A percentile compares a stretch with the other conserved stretches of the same genome.
These are phyloP conservation scores for Artemisiospiza belli DNA, from an alignment of 2,113 vertebrate species.

Conservation along the genomic window DNA sequence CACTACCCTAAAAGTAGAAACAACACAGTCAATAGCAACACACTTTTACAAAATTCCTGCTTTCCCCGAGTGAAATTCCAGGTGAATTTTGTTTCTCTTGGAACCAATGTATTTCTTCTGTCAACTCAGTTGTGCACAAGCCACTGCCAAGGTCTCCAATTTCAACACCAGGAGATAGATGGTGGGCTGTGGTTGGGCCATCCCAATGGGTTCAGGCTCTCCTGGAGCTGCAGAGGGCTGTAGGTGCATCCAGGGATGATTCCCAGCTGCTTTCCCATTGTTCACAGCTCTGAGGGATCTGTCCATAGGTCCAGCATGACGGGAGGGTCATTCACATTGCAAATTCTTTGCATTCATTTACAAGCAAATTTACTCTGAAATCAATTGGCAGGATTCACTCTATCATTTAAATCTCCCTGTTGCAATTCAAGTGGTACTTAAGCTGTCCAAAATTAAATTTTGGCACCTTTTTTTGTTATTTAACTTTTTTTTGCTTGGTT, in stretches of 20 bases:
- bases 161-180: fast-evolving
- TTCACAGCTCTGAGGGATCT: not conserved
- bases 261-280: fast-evolving
- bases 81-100: not conserved
- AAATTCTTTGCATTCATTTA: not conserved
- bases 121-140: fast-evolving
- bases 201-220: fast-evolving
- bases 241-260: fast-evolving
- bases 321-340: not conserved
- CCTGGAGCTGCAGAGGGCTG: not conserved
- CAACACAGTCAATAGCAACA: not conserved
- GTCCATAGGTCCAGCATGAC: fast-evolving
- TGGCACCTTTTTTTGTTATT: not conserved
- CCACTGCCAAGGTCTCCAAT: not conserved
- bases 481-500: not conserved
- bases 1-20: not conserved
- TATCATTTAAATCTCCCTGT: not conserved
- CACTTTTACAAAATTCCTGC: not conserved
- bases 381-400: not conserved
- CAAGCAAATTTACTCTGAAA: not conserved
- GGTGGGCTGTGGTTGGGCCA: fast-evolving
- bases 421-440: not conserved
- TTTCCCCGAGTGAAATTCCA: not conserved
- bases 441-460: not conserved
- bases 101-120: not conserved